Base-by-base conservation (phyloP, 2,797 vertebrate genomes). In the Falco peregrinus region DNA sequence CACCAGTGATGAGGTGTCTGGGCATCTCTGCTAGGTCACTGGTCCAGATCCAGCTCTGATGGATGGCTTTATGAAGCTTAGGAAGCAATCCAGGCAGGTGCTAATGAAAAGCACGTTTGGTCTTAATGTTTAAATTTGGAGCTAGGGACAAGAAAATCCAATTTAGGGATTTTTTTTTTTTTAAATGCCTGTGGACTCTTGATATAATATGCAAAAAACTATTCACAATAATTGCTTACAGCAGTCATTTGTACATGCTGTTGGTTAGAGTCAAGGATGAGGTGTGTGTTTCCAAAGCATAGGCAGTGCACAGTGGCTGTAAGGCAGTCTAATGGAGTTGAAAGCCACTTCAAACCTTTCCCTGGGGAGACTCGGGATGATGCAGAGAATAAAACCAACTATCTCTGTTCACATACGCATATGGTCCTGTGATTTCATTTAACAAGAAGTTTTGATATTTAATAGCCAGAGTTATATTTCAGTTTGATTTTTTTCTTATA, bases 211-310 rank as follows among this genome's bases (percentile, higher is more conserved):
- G 20, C 50, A 69, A 67, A 56, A 90, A 69, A 0, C 16, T 15
- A 1, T 13, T 65, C 9, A 19, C 6, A 8, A 37, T 5, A 13
- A 22, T 4, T 5, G 19, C 24, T 64, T 39, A 15, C 29, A 6
- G 5, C 60, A 37, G 79, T 7, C 2, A 1, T 10, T 8, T 43
- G 21, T 18, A 21, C 11, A 1, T 17, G 45, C 20, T 67, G 5
- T 6, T 26, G 71, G 73, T 6, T 45, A 6, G n/a, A 31, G 63
- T 0, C 0, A 0, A 13, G 57, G 78, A 15, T 2, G 22, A 25
- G 26, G 5, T 14, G 37, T 21, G 60, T 10, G 5, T 13, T 57
- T 51, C 64, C 51, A 9, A 16, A 35, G 70, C 54, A 19, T 43
- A 26, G 47, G 39, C 17, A 13, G 53, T 6, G 41, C 18, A 2